These are phyloP conservation scores for Hedychridium roseum DNA, from an alignment of 2,888 invertebrate species.

Conservation along the genomic window DNA sequence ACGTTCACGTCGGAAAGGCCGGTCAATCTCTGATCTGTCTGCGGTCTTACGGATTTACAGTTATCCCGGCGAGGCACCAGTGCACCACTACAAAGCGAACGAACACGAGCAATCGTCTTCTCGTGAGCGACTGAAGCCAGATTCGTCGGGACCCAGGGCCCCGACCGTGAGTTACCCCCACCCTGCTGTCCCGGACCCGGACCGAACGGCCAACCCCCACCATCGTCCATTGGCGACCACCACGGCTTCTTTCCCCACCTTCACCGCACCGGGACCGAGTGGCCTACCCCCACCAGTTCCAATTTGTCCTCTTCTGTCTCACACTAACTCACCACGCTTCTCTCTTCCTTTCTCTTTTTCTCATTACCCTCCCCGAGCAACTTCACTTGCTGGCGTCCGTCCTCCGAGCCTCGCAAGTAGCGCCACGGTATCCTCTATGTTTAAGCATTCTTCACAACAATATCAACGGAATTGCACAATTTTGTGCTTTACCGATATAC, in stretches of 20 bases:
- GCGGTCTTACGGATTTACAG: constrained; percentile 39
- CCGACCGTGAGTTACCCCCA: constrained; percentile 31
- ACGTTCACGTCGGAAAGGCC: no score
- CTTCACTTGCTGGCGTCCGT: not conserved
- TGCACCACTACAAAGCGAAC: constrained; percentile 15
- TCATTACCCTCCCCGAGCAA: not conserved
- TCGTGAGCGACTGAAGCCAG: constrained; percentile 57
- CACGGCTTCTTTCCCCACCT: not conserved
- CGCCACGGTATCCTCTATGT: constrained; percentile 1
- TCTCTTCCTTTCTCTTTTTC: not conserved
- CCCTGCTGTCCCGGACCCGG: constrained; percentile 26
- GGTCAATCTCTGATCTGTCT: not conserved
- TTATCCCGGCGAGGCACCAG: constrained; percentile 35
- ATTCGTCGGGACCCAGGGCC: constrained; percentile 52
- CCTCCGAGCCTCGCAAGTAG: not conserved
- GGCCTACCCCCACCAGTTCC: constrained; percentile 12
- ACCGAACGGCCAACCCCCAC: constrained; percentile 10
- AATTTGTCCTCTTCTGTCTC: no score
- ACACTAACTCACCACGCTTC: constrained; percentile 6
- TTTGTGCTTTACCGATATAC: no score
- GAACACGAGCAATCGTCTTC: constrained; percentile 41
- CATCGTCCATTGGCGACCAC: not conserved
- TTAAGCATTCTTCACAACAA: no score
- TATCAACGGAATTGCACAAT: no score
- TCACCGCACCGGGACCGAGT: constrained; percentile 3